Evolutionary conservation across 2,797 vertebrate genomes (phyloP).

Genomic region (Neosilurus hyrtlii): DNA sequence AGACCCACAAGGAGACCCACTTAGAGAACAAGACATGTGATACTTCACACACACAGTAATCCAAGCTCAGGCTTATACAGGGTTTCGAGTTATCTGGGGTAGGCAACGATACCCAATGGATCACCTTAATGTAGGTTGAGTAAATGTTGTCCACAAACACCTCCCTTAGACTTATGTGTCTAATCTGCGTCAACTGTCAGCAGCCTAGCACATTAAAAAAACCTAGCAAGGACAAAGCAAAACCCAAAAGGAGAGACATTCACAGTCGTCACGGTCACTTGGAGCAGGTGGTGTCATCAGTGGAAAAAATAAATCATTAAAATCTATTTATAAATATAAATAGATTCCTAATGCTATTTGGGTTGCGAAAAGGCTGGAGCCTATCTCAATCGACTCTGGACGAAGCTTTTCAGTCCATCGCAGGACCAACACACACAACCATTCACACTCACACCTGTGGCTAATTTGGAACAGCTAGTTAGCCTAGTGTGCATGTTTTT

Average conservation of each 20-base stretch:
- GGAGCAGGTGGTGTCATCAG: too few relatives aligned
- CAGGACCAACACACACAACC: too few relatives aligned
- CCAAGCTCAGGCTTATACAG: background rate
- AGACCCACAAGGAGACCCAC: background rate
- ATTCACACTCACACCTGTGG: too few relatives aligned
- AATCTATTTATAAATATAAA: too few relatives aligned
- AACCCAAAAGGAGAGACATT: background rate
- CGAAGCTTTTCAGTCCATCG: too few relatives aligned
- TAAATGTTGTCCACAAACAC: background rate
- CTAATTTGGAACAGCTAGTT: too few relatives aligned
- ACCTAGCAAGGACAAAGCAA: background rate
- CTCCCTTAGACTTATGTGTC: conserved; percentile 1
- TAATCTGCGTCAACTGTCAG: background rate
- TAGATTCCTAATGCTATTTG: too few relatives aligned
- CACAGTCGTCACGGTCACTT: too few relatives aligned
- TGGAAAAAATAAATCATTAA: too few relatives aligned
- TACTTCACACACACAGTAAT: background rate
- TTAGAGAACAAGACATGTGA: background rate
- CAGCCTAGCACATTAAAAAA: background rate
- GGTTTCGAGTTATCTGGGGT: background rate
- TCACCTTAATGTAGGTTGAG: background rate
- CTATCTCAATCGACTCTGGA: too few relatives aligned
- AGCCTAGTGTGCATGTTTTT: too few relatives aligned
- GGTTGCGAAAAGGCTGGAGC: too few relatives aligned
- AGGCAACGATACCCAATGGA: background rate